Percentiles rank a stretch among this genome's conserved stretches.
Evolutionary conservation across 2,888 invertebrate species (phyloP).

Genomic region (Drosophila anomalata): DNA sequence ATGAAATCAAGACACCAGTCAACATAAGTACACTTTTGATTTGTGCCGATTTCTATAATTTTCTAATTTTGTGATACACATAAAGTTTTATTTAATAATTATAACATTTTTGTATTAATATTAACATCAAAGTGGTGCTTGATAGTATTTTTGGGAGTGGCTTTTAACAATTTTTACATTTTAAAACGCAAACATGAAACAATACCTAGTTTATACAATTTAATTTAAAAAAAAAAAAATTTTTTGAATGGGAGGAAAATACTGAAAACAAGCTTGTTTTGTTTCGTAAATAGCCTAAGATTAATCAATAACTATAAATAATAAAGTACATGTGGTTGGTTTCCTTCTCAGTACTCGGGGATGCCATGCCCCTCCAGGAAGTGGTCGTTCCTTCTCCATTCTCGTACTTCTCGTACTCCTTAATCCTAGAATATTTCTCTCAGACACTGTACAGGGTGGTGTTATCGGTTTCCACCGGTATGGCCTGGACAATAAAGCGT

Average conservation of each 20-base stretch:
- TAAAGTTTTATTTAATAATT: neutral
- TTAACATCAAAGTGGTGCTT: neutral
- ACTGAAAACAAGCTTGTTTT: neutral
- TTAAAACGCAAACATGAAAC: slow-evolving; percentile 21
- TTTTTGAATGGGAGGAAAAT: neutral
- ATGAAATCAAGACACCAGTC: neutral
- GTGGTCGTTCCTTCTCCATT: slow-evolving; percentile 9
- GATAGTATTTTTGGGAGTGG: neutral
- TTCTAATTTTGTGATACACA: slow-evolving; percentile 1
- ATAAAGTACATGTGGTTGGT: slow-evolving; percentile 38
- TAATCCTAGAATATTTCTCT: neutral
- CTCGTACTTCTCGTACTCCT: slow-evolving; percentile 7
- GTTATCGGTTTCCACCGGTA: slow-evolving; percentile 80
- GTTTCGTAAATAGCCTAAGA: slow-evolving; percentile 7
- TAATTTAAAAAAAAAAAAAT: neutral
- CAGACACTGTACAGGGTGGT: slow-evolving; percentile 77
- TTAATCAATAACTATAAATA: slow-evolving; percentile 37
- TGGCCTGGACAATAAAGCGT: slow-evolving; percentile 82
- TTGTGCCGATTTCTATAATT: neutral
- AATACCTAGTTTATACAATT: slow-evolving; percentile 6
- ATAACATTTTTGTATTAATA: neutral
- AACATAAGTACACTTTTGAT: slow-evolving; percentile 1
- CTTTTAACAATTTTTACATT: neutral
- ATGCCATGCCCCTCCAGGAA: slow-evolving; percentile 16
- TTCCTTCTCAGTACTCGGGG: slow-evolving; percentile 39